Evolutionary conservation across 2,113 vertebrate genomes (phyloP).

Genomic region (Chamaetylas fuelleborni): DNA sequence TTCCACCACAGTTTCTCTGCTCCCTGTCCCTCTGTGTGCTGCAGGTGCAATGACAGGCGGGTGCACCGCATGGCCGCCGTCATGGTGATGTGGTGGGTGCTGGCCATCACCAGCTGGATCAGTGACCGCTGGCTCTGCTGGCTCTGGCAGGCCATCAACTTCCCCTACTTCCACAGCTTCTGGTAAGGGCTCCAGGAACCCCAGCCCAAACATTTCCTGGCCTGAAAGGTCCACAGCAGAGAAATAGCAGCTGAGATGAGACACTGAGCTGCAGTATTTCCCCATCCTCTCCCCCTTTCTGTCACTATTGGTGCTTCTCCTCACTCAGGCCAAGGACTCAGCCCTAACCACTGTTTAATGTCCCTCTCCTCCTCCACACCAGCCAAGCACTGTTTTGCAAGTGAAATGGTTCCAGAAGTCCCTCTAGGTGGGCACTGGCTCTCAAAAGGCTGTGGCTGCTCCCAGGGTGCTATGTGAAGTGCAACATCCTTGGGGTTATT

Average conservation of each 20-base stretch:
- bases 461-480: neutral
- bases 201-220: neutral
- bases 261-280: neutral
- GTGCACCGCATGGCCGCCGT: slow-evolving; percentile 69
- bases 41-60: slow-evolving; percentile 79
- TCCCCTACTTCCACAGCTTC: slow-evolving; percentile 91
- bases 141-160: slow-evolving; percentile 87
- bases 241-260: neutral
- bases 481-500: neutral
- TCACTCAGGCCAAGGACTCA: neutral
- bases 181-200: slow-evolving; percentile 78
- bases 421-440: neutral
- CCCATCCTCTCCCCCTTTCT: neutral
- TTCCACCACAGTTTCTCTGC: fast-evolving
- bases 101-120: slow-evolving; percentile 90
- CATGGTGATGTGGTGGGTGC: slow-evolving; percentile 79
- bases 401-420: neutral
- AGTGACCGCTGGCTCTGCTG: slow-evolving; percentile 86
- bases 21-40: neutral
- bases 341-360: neutral
- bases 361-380: neutral
- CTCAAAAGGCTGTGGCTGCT: neutral
- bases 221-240: neutral
- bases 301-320: neutral
- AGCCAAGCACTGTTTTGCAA: neutral